A percentile compares a stretch with the other conserved stretches of the same genome.
phyloP scores from a whole-genome alignment of 2,888 invertebrate genomes.

The Epinotia bilunana region DNA sequence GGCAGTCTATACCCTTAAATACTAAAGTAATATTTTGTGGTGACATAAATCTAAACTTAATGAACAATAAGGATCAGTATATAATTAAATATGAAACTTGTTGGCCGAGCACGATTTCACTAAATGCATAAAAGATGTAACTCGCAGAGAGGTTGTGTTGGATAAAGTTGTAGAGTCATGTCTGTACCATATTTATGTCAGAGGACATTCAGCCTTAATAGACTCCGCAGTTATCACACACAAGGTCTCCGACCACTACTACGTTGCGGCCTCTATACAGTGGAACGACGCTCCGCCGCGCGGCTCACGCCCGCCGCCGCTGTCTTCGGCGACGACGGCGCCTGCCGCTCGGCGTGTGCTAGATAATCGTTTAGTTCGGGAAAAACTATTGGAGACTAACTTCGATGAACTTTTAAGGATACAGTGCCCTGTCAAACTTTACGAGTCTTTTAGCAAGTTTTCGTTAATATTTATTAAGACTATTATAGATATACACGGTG shows the following conservation, averaged over 20 bases:
- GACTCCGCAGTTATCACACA: not conserved
- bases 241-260: not conserved
- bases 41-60: not conserved
- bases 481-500: not conserved
- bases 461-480: not conserved
- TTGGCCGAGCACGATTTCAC: constrained; percentile 1
- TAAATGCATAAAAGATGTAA: not conserved
- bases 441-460: constrained; percentile 1
- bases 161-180: no score
- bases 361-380: constrained; percentile 8
- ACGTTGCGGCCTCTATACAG: constrained; percentile 7
- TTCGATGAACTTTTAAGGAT: not conserved
- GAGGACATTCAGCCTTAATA: no score
- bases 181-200: no score
- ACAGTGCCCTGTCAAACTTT: constrained; percentile 15
- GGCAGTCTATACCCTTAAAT: not conserved
- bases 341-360: not conserved
- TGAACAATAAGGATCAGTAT: not conserved
- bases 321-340: not conserved
- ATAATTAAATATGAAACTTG: not conserved
- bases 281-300: constrained; percentile 3
- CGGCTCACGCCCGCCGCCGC: not conserved
- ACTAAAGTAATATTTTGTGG: constrained; percentile 8
- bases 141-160: not conserved
- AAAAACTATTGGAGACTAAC: not conserved